These are phyloP conservation scores for Autographa pulchrina DNA, from an alignment of 2,888 invertebrate species.

Conservation along the genomic window DNA sequence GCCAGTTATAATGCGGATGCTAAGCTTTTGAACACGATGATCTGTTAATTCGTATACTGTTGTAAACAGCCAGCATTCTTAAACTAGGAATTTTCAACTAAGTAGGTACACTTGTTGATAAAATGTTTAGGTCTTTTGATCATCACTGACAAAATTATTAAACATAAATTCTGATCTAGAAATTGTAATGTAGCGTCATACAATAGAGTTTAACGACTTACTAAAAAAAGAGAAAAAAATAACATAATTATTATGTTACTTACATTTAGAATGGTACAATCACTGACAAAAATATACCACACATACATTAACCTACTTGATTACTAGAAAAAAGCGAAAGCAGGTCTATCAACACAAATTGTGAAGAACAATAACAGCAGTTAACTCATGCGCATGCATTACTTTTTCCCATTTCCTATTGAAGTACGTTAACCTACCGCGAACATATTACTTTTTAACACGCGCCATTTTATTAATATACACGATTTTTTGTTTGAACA, in stretches of 20 bases:
- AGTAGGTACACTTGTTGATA: background rate
- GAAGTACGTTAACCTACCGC: slow-evolving; percentile 36
- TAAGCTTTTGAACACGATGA: slow-evolving; percentile 31
- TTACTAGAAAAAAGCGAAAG: slow-evolving; percentile 51
- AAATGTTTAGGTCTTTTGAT: background rate
- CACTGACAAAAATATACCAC: slow-evolving; percentile 11
- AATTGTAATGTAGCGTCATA: slow-evolving; percentile 44
- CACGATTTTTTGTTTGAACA: slow-evolving; percentile 13
- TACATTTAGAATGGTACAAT: background rate
- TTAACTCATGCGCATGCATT: slow-evolving; percentile 51
- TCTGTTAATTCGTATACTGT: slow-evolving; percentile 6
- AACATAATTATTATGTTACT: background rate
- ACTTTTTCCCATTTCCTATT: slow-evolving; percentile 51
- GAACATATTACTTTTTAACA: slow-evolving; percentile 29
- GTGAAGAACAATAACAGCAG: slow-evolving; percentile 45
- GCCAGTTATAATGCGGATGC: slow-evolving; percentile 18
- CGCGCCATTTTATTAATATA: slow-evolving; percentile 21
- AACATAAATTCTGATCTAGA: background rate
- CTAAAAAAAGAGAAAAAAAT: background rate
- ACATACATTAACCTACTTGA: slow-evolving; percentile 39
- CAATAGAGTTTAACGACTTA: slow-evolving; percentile 72
- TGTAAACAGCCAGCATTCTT: background rate
- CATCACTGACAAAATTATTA: background rate
- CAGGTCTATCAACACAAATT: slow-evolving; percentile 29
- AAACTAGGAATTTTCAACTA: background rate